Conservation (phyloP, 2,888 invertebrate species). For the Salticus scenicus region DNA sequence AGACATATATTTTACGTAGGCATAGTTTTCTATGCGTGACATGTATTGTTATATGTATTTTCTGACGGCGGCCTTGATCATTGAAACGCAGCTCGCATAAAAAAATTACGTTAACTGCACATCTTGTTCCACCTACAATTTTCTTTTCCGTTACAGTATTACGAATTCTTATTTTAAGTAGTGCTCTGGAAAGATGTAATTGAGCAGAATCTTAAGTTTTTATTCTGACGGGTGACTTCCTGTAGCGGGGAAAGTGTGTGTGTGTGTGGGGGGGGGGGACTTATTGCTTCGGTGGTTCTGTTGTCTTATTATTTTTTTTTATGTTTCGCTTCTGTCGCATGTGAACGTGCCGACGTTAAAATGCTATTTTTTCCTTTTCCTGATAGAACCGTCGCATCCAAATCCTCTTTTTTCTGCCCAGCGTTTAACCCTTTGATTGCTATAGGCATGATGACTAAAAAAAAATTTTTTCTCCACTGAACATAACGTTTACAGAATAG, state of each 20-base stretch:
- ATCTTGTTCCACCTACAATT: not conserved
- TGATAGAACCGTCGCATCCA: too few species aligned
- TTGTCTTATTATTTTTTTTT: constrained; percentile 13
- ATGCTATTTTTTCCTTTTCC: too few species aligned
- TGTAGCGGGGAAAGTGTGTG: too few species aligned
- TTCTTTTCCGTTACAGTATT: not conserved
- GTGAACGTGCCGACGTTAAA: too few species aligned
- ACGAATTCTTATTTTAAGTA: constrained; percentile 1
- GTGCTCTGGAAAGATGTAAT: constrained; percentile 33
- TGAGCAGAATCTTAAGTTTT: constrained; percentile 14
- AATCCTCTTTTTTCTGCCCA: too few species aligned
- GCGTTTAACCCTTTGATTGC: too few species aligned
- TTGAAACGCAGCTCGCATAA: not conserved
- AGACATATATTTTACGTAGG: too few species aligned
- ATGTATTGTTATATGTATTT: too few species aligned
- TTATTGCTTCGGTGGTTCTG: constrained; percentile 45
- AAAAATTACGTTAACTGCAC: not conserved
- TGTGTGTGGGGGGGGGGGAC: constrained; percentile 39
- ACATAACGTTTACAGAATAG: too few species aligned
- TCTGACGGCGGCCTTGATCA: not conserved
- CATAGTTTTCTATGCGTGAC: too few species aligned
- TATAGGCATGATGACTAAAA: too few species aligned
- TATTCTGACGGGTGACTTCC: constrained; percentile 49
- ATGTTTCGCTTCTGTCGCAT: not conserved
- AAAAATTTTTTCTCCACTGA: too few species aligned